A percentile compares a stretch with the other conserved stretches of the same genome.
Evolutionary conservation across 1,140 invertebrate genomes (phyloP).

Genomic region (Plutomurus gul): DNA sequence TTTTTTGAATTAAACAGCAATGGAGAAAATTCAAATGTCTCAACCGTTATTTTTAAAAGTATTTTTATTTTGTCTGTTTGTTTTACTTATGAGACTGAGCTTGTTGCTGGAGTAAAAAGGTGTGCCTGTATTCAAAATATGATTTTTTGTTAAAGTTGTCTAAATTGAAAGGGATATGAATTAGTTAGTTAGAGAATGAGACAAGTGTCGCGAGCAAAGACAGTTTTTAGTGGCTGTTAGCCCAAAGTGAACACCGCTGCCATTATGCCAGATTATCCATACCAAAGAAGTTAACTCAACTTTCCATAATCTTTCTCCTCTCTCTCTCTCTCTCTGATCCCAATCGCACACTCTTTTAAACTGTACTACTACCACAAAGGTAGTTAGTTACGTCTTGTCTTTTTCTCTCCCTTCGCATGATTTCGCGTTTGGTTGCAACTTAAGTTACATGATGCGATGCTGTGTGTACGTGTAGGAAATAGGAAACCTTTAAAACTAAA

Average conservation of each 20-base stretch:
- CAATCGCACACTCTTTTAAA: neutral
- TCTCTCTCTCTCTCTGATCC: neutral
- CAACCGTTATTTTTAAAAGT: too few species aligned
- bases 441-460: neutral
- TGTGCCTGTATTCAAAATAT: too few species aligned
- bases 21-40: too few species aligned
- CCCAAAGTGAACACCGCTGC: conserved; percentile 1
- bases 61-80: too few species aligned
- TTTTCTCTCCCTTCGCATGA: neutral
- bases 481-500: too few species aligned
- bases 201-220: neutral
- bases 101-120: too few species aligned
- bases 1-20: too few species aligned
- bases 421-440: neutral
- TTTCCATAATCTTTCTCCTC: neutral
- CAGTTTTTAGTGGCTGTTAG: neutral
- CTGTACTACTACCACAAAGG: neutral
- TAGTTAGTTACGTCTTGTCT: neutral
- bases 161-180: too few species aligned
- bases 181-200: neutral
- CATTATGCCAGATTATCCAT: neutral
- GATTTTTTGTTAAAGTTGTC: too few species aligned
- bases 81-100: too few species aligned
- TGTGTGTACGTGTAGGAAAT: too few species aligned
- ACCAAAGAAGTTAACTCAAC: neutral